A percentile compares a stretch with the other conserved stretches of the same genome.
Evolutionary conservation across 2,888 invertebrate genomes (phyloP).

Genomic region (Seladonia tumulorum): DNA sequence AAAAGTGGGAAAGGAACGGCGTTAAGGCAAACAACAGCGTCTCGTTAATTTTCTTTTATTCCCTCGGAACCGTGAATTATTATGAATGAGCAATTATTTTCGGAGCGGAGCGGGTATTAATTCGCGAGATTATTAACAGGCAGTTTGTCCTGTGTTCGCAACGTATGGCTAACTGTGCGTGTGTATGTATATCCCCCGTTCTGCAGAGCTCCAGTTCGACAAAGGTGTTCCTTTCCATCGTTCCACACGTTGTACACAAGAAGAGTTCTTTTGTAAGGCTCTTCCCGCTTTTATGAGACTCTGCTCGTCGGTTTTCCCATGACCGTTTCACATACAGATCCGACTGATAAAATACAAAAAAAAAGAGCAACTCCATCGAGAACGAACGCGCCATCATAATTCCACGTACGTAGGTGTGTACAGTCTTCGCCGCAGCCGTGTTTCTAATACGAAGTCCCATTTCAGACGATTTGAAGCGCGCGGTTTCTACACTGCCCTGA

Average conservation of each 20-base stretch:
- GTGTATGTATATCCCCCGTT: neutral
- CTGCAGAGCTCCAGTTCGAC: neutral
- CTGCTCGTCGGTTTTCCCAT: constrained; percentile 12
- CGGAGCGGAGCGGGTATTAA: neutral
- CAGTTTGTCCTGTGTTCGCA: neutral
- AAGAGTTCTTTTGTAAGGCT: constrained; percentile 15
- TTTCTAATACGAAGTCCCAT: constrained; percentile 11
- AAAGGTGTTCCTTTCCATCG: constrained; percentile 17
- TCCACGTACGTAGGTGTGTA: constrained; percentile 15
- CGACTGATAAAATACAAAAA: constrained; percentile 13
- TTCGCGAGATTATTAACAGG: neutral
- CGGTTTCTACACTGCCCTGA: neutral
- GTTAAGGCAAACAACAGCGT: neutral
- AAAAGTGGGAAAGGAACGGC: neutral
- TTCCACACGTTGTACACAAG: neutral
- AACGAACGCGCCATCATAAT: constrained; percentile 16
- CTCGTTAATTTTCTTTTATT: neutral
- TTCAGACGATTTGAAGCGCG: constrained; percentile 2
- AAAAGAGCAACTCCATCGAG: constrained; percentile 4
- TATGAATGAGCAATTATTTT: constrained; percentile 7
- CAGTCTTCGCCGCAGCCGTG: neutral
- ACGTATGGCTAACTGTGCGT: neutral
- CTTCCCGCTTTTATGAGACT: constrained; percentile 15
- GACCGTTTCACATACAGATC: constrained; percentile 15
- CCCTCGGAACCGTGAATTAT: neutral